Percentiles rank a stretch among this genome's conserved stretches.
Conservation (phyloP, 2,888 invertebrate genomes). For the Coelinius sp. region DNA sequence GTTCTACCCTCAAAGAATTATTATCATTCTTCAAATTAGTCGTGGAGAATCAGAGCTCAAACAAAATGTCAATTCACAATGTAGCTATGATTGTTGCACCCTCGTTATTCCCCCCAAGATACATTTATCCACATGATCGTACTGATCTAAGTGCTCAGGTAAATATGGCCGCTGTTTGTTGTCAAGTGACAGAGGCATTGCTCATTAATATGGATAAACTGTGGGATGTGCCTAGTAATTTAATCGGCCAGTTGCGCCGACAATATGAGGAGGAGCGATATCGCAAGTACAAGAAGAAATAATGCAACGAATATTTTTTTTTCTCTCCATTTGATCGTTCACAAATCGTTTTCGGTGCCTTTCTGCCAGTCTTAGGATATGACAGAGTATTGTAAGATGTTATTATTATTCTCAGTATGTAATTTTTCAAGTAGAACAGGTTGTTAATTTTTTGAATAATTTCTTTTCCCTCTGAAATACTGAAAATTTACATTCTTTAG, state of each 20-base stretch:
- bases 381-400: constrained; percentile 9
- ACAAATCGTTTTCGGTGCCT: constrained; percentile 42
- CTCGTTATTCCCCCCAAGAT: constrained; percentile 89
- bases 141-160: constrained; percentile 82
- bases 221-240: constrained; percentile 84
- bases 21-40: constrained; percentile 85
- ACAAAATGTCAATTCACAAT: constrained; percentile 93
- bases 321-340: background rate
- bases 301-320: constrained; percentile 45
- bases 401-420: constrained; percentile 2
- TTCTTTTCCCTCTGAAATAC: background rate
- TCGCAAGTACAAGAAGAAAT: constrained; percentile 67
- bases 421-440: background rate
- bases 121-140: constrained; percentile 76
- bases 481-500: background rate
- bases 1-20: constrained; percentile 85
- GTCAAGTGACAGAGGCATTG: constrained; percentile 86
- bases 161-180: constrained; percentile 89
- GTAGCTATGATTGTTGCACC: constrained; percentile 96
- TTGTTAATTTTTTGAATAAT: constrained; percentile 6
- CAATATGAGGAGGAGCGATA: constrained; percentile 71
- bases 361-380: constrained; percentile 30
- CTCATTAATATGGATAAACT: constrained; percentile 84
- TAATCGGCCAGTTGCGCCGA: constrained; percentile 77
- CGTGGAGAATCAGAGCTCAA: constrained; percentile 78